phyloP scores from a whole-genome alignment of 1,140 invertebrate genomes.

The Nymphalis io region DNA sequence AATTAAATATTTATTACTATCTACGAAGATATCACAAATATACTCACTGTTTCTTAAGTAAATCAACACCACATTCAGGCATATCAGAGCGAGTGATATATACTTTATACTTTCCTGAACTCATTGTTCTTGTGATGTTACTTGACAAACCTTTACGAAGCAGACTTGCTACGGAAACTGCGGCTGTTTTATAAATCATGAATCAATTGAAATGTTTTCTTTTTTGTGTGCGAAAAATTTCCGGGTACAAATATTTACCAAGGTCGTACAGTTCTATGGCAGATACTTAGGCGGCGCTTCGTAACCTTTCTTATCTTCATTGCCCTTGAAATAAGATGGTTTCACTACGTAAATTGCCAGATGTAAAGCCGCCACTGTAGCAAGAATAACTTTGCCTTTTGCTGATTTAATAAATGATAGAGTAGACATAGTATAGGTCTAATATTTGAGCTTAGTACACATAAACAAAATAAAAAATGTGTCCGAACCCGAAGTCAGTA shows the following conservation, averaged over 20 bases:
- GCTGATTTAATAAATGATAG: conserved; percentile 67
- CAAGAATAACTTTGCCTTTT: conserved; percentile 69
- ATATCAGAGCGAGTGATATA: conserved; percentile 81
- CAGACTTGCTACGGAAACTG: conserved; percentile 44
- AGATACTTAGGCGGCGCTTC: conserved; percentile 66
- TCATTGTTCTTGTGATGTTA: conserved; percentile 59
- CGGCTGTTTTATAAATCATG: conserved; percentile 67
- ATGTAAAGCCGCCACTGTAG: conserved; percentile 65
- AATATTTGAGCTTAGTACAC: conserved; percentile 2
- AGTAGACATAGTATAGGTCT: conserved; percentile 38
- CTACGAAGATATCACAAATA: no score
- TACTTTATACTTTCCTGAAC: conserved; percentile 58
- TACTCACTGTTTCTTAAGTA: conserved; percentile 77
- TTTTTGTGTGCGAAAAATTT: conserved; percentile 39
- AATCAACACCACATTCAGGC: conserved; percentile 74
- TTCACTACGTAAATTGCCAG: conserved; percentile 67
- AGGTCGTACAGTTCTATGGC: conserved; percentile 38
- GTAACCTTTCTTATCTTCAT: conserved; percentile 46
- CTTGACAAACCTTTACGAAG: conserved; percentile 37
- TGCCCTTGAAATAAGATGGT: conserved; percentile 69
- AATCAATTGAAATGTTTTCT: conserved; percentile 45
- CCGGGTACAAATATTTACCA: conserved; percentile 33
- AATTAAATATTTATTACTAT: no score
- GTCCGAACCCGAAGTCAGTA: no score
- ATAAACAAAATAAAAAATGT: background rate